phyloP scores from a whole-genome alignment of 1,140 invertebrate species.

The Eurosta solidaginis region DNA sequence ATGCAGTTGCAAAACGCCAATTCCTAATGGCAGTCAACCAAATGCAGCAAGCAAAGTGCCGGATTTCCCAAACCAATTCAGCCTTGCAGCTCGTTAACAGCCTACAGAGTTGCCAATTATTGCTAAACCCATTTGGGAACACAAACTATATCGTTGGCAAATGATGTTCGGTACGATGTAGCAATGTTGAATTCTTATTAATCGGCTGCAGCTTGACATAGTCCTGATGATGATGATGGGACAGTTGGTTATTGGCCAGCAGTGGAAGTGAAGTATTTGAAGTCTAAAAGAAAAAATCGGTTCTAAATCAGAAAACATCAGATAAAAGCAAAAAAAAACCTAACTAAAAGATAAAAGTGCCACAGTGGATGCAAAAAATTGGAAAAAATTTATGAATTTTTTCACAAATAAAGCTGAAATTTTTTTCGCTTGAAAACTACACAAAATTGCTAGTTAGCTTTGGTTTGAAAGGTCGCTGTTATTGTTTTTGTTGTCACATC shows the following conservation, averaged over 20 bases:
- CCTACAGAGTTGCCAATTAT: not conserved
- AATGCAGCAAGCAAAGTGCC: not conserved
- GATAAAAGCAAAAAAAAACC: not conserved
- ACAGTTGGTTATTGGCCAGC: constrained; percentile 54
- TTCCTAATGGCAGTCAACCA: not conserved
- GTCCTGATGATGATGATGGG: constrained; percentile 51
- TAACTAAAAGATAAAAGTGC: not conserved
- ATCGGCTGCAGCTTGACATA: constrained; percentile 53
- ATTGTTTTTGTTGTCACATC: not conserved
- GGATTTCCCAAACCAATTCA: not conserved
- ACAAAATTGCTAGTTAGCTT: not conserved
- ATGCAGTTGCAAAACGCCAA: not conserved
- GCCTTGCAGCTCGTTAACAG: not conserved
- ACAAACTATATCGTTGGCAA: constrained; percentile 51
- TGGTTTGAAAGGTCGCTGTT: not conserved
- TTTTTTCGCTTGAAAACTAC: not conserved
- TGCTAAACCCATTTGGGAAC: not conserved
- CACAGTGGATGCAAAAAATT: too few species aligned
- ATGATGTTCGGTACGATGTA: constrained; percentile 57
- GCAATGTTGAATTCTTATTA: constrained; percentile 51
- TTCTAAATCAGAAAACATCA: not conserved
- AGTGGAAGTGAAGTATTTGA: constrained; percentile 58
- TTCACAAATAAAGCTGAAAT: not conserved
- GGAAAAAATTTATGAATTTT: not conserved
- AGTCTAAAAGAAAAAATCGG: constrained; percentile 40